Base-by-base conservation (phyloP, 2,888 invertebrate genomes). In the Diarsia brunnea region DNA sequence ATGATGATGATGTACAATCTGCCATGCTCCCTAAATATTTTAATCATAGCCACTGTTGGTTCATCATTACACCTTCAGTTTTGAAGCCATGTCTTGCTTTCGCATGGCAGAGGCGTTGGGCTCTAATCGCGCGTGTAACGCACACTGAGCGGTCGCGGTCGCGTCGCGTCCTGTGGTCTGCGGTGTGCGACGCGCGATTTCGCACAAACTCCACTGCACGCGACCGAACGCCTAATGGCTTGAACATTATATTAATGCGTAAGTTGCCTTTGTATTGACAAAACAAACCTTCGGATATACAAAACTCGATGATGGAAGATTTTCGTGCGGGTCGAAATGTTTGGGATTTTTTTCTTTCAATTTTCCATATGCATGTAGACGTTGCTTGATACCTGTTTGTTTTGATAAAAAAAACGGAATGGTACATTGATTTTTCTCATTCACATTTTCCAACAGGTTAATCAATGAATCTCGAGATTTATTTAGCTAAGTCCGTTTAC, bases 81-180 rank as follows among this genome's bases (percentile, higher is more conserved):
- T 27, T 27, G 8, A 53, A 27, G 27, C 27, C 7, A 63, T 27
- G 14, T 19, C 43, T 45, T 60, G 38, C 12, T 47, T 21, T 45
- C 21, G 66, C 51, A 7, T n/a, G 66, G 69, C 49, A 58, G 31
- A 73, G 71, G 85, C n/a, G 70, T 71, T 38, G 14, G 43, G 49
- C 27, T 69, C 24, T 85, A 83, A 83, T 85, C 65, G 71, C 73
- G 85, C 69, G 85, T 83, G 64, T 72, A 78, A 69, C 58, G 78
- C 82, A 83, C 84, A 82, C 79, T 79, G 84, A 84, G 78, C 82
- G 79, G 71, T 75, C 83, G 87, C 85, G 89, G 89, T 88, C 69
- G 85, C 85, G 74, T 78, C 70, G 79, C 72, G 81, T 80, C n/a
- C n/a, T 81, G 89, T 81, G 89, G 88, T n/a, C 43, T 64, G 63